A percentile compares a stretch with the other conserved stretches of the same genome.
These are phyloP conservation scores for Drosophila barbarae DNA, from an alignment of 2,888 invertebrate species.

Conservation along the genomic window DNA sequence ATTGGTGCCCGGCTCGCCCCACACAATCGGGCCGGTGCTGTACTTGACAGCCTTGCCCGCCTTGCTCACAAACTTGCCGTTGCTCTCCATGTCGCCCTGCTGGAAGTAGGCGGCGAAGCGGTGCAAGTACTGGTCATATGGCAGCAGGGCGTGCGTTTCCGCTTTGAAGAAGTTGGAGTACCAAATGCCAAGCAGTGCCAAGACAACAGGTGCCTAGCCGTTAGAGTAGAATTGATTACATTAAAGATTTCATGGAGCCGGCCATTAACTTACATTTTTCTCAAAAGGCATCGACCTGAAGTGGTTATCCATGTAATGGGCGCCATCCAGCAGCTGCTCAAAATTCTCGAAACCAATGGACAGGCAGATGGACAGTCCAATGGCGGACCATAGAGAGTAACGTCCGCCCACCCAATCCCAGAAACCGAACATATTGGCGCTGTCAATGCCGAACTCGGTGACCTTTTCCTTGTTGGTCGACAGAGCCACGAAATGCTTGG, in stretches of 20 bases:
- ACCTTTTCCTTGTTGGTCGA: constrained; percentile 97
- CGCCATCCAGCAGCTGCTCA: constrained; percentile 93
- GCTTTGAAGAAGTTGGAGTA: constrained; percentile 96
- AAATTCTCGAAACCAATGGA: constrained; percentile 97
- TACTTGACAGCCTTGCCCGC: constrained; percentile 80
- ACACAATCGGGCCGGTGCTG: constrained; percentile 80
- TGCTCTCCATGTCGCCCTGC: constrained; percentile 99
- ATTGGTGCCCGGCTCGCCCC: constrained; percentile 99
- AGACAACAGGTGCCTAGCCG: constrained; percentile 91
- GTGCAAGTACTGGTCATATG: constrained; percentile 99
- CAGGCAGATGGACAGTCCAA: constrained; percentile 96
- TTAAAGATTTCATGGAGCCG: neutral
- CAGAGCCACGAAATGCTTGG: constrained; percentile 98
- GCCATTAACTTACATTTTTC: constrained; percentile 86
- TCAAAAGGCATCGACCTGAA: constrained; percentile 92
- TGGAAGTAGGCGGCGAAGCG: constrained; percentile 99
- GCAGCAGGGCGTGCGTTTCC: constrained; percentile 96
- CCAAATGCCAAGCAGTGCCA: constrained; percentile 95
- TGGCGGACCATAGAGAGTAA: constrained; percentile 98
- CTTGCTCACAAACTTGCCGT: constrained; percentile 95
- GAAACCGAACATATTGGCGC: constrained; percentile 99
- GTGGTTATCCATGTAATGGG: constrained; percentile 96
- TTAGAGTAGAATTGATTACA: constrained; percentile 28
- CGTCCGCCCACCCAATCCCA: constrained; percentile 99
- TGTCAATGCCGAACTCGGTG: constrained; percentile 98